phyloP scores from a whole-genome alignment of 2,113 vertebrate genomes.

The Heterotilapia buettikoferi region DNA sequence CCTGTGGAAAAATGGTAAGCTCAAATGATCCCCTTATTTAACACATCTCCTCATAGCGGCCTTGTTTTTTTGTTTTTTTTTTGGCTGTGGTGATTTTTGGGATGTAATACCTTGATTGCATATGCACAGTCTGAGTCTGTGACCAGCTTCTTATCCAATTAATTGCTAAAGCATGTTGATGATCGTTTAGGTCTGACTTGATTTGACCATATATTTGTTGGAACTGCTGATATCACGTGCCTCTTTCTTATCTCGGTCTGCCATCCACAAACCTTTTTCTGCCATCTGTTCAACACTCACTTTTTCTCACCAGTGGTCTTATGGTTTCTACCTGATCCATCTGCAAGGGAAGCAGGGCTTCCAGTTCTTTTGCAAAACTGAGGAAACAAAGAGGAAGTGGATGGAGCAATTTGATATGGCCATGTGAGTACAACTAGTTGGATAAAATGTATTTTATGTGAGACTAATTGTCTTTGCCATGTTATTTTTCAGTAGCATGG shows the following conservation, averaged over 20 bases:
- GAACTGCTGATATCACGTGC: neutral
- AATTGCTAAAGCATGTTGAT: slow-evolving; percentile 34
- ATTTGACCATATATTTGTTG: neutral
- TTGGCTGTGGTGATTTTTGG: slow-evolving; percentile 11
- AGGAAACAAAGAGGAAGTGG: slow-evolving; percentile 98
- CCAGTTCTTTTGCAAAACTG: slow-evolving; percentile 98
- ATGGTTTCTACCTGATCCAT: slow-evolving; percentile 95
- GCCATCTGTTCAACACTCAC: slow-evolving; percentile 17
- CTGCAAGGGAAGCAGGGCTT: slow-evolving; percentile 97
- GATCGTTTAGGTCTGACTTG: neutral
- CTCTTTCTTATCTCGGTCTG: neutral
- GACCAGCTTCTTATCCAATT: neutral
- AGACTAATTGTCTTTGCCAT: neutral
- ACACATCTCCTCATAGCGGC: slow-evolving; percentile 39
- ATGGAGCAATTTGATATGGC: slow-evolving; percentile 99
- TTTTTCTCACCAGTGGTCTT: slow-evolving; percentile 84
- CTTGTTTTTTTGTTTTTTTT: neutral
- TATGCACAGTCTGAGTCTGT: neutral
- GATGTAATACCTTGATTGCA: slow-evolving; percentile 22
- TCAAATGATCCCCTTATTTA: slow-evolving; percentile 47
- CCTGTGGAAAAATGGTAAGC: slow-evolving; percentile 98
- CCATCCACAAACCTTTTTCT: neutral
- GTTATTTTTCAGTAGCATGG: neutral
- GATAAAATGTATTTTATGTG: neutral
- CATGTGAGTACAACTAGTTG: slow-evolving; percentile 76